A percentile compares a stretch with the other conserved stretches of the same genome.
Conservation (phyloP, 2,888 invertebrate species). For the Timema cristinae region DNA sequence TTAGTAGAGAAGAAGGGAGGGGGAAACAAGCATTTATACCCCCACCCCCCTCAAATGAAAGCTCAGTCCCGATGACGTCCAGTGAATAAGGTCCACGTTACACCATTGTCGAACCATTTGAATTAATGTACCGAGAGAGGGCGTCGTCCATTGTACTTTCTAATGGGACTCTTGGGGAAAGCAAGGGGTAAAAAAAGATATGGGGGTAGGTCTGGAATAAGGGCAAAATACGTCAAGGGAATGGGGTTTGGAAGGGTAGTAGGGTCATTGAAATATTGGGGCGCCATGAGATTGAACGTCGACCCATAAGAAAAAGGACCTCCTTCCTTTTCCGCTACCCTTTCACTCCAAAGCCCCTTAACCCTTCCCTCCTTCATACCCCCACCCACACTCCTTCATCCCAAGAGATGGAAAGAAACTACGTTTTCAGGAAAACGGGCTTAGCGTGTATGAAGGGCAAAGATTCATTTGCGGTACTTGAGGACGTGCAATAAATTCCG, state of each 20-base stretch:
- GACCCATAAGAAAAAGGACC: conserved; percentile 13
- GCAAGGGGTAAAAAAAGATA: no score
- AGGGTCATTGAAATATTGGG: conserved; percentile 9
- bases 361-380: neutral
- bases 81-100: neutral
- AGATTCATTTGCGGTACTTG: conserved; percentile 17
- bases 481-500: conserved; percentile 14
- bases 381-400: no score
- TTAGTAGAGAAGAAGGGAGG: no score
- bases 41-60: neutral
- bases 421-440: conserved; percentile 4
- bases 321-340: neutral
- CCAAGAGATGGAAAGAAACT: conserved; percentile 5
- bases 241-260: neutral
- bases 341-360: neutral
- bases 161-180: neutral
- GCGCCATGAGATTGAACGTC: conserved; percentile 5
- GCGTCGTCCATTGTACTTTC: conserved; percentile 12
- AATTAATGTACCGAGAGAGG: conserved; percentile 5
- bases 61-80: conserved; percentile 8
- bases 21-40: neutral
- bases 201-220: neutral
- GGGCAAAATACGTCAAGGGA: neutral
- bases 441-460: conserved; percentile 11
- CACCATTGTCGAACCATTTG: conserved; percentile 11